A percentile compares a stretch with the other conserved stretches of the same genome.
phyloP scores from a whole-genome alignment of 35 echinoderm and acorn worm species.

The Acanthaster planci region DNA sequence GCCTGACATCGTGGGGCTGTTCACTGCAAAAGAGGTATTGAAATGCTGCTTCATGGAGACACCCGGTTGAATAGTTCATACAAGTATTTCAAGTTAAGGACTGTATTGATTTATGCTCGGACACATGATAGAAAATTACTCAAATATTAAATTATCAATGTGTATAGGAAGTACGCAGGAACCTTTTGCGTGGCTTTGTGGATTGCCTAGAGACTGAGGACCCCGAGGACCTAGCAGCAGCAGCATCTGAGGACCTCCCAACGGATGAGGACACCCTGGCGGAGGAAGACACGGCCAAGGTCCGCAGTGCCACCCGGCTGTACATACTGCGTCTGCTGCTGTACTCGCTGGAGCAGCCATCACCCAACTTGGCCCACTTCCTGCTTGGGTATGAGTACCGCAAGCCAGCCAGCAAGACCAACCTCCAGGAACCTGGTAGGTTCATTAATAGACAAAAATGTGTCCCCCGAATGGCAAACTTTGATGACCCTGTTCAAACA shows the following conservation, averaged over 20 bases:
- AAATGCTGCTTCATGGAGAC: too few species aligned
- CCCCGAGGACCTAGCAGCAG: conserved; percentile 39
- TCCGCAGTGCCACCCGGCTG: conserved; percentile 68
- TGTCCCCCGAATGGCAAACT: too few species aligned
- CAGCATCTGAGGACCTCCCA: not conserved
- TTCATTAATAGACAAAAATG: too few species aligned
- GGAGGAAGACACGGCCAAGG: conserved; percentile 16
- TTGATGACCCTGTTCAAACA: too few species aligned
- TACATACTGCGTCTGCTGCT: conserved; percentile 67
- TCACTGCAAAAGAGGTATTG: conserved; percentile 83
- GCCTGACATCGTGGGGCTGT: conserved; percentile 80
- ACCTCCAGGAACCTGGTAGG: conserved; percentile 91
- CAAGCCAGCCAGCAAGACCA: conserved; percentile 84
- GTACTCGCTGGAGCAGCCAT: conserved; percentile 74
- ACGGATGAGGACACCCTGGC: not conserved
- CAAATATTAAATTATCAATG: not conserved
- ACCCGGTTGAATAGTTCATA: too few species aligned
- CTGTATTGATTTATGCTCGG: too few species aligned
- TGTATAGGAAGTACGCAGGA: conserved; percentile 52
- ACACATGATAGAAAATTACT: too few species aligned
- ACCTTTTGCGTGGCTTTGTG: conserved; percentile 86
- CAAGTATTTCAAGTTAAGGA: too few species aligned
- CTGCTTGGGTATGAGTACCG: conserved; percentile 75
- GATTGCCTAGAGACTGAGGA: conserved; percentile 91
- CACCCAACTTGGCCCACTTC: conserved; percentile 87